Base-by-base conservation (phyloP, 2,797 vertebrate species). In the Ataeniobius toweri region DNA sequence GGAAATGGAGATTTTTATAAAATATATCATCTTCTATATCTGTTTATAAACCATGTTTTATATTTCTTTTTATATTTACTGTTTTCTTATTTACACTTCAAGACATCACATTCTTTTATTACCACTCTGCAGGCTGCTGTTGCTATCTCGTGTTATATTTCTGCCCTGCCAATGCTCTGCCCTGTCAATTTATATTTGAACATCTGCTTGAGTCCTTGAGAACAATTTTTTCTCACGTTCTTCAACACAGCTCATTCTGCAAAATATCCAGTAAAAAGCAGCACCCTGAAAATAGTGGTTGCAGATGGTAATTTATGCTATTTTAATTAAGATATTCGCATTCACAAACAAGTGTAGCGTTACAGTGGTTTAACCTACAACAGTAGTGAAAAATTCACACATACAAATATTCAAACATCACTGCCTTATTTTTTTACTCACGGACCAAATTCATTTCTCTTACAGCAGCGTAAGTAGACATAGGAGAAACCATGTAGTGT, bases 1-100 rank as follows among this genome's bases (percentile, higher is more conserved):
- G 79, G 44, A 75, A 73, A 83, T 74, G 16, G 20, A 56, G n/a
- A 61, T 75, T 81, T 86, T 61, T 65, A 55, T 81, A 61, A 67
- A 75, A 73, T 61, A 71, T 24, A 41, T 73, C 51, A 82, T 84
- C 44, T 71, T 58, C 74, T 73, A 22, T 70, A 51, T 22, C 3
- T 59, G 2, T 79, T 88, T 69, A 73, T 86, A 59, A 1, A 5
- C 0, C 46, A 20, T 46, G 2, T 12, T 75, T 83, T 80, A 22
- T 73, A 74, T 80, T 81, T 14, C 59, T 48, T 81, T 75, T 24
- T 68, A 2, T 6, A 1, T 26, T n/a, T 8, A 24, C 22, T 56
- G 22, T 51, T 81, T 80, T 72, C 76, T 10, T 5, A 46, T 82
- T 75, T 65, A 44, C 48, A 22, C 63, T 69, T 71, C 36, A 50